A percentile compares a stretch with the other conserved stretches of the same genome.
These are phyloP conservation scores for Tupaia chinensis DNA, from an alignment of 2,113 vertebrate genomes.

Conservation along the genomic window DNA sequence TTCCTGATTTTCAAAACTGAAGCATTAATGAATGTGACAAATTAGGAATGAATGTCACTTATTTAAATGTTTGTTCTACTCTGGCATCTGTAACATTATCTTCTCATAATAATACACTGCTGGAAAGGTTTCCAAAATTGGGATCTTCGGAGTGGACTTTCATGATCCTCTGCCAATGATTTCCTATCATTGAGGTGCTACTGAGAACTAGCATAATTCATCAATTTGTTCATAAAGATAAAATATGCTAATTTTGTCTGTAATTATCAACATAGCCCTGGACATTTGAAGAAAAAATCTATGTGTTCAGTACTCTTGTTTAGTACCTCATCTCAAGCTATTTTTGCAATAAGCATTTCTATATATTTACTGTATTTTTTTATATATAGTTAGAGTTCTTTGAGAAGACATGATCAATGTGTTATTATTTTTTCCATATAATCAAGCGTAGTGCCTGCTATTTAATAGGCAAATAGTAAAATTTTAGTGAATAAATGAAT, in stretches of 20 bases:
- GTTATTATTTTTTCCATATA: neutral
- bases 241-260: neutral
- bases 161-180: neutral
- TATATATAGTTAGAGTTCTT: neutral
- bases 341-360: neutral
- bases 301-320: neutral
- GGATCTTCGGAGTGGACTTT: neutral
- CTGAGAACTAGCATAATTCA: neutral
- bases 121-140: neutral
- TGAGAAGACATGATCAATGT: neutral
- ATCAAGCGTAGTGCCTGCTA: neutral
- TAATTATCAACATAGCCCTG: neutral
- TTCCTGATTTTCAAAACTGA: constrained; percentile 21
- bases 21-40: constrained; percentile 5
- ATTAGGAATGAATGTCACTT: constrained; percentile 32
- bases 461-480: constrained; percentile 4
- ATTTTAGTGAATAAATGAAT: constrained; percentile 30
- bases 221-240: constrained; percentile 14
- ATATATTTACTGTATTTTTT: neutral
- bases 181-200: neutral
- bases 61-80: constrained; percentile 3
- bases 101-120: neutral
- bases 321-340: neutral
- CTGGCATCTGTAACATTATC: neutral
- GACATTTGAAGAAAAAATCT: neutral